Percentiles rank a stretch among this genome's conserved stretches.
Conservation (phyloP, 2,888 invertebrate genomes). For the Harmothoe impar region DNA sequence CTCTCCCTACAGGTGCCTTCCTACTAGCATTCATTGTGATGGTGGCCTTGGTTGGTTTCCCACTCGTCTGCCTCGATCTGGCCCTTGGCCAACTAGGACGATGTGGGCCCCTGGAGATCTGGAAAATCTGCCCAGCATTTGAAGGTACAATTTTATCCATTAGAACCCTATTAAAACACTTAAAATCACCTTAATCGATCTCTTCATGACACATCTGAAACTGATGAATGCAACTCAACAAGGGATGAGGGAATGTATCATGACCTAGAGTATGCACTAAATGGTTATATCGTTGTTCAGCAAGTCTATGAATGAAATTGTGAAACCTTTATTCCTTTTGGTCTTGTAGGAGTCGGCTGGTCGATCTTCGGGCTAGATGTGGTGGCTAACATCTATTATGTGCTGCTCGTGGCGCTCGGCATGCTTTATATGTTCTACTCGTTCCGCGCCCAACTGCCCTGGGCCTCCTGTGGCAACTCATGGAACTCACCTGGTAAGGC, state of each 20-base stretch:
- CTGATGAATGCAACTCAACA: no score
- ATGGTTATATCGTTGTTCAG: no score
- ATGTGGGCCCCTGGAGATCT: slow-evolving; percentile 26
- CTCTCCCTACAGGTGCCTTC: slow-evolving; percentile 59
- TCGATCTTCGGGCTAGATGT: slow-evolving; percentile 64
- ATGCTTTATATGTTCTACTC: slow-evolving; percentile 68
- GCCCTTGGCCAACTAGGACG: slow-evolving; percentile 21
- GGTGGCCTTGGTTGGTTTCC: slow-evolving; percentile 29
- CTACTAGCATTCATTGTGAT: slow-evolving; percentile 18
- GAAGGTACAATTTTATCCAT: not conserved
- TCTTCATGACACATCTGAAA: no score
- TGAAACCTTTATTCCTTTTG: not conserved
- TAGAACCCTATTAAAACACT: no score
- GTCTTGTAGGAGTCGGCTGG: slow-evolving; percentile 65
- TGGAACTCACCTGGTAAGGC: slow-evolving; percentile 65
- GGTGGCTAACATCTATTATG: slow-evolving; percentile 67
- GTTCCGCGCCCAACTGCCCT: slow-evolving; percentile 66
- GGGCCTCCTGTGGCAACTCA: slow-evolving; percentile 65
- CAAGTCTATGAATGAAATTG: no score
- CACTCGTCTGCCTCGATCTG: slow-evolving; percentile 52
- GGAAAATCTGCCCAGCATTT: slow-evolving; percentile 49
- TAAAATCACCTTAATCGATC: no score
- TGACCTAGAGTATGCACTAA: no score
- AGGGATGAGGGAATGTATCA: no score
- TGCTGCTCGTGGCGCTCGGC: slow-evolving; percentile 65